Evolutionary conservation across 2,797 vertebrate genomes (phyloP), one percentile per base, ranked within the genome.

Genomic region (Phoxinus dragarum): DNA sequence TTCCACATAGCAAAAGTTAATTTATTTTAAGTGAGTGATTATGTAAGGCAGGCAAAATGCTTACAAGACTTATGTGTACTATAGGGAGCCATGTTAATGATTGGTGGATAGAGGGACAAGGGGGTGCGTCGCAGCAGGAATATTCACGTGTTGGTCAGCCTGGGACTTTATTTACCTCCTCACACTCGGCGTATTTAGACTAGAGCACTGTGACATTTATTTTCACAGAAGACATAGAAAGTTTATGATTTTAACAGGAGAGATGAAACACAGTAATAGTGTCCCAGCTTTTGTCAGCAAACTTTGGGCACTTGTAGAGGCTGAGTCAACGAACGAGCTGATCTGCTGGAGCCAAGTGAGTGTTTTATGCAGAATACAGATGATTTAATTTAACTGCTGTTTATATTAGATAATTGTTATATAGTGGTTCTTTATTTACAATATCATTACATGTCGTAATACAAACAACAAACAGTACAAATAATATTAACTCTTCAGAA

Each of bases 271-370:
- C 66, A 88, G 38, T 44, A 64, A 42, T 12, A 56, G 42, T 4
- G 89, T 90, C 38, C 84, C 89, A 31, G 88, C 84, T 11, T 91
- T 91, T 75, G 80, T 90, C 61, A 88, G 72, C 84, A 91, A 91
- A 86, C 86, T 91, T 40, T 91, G 89, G 89, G 80, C 90, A 34
- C 80, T 91, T 64, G 86, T 89, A 10, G 90, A 88, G 7, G 89
- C 89, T 49, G 42, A 64, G 66, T 73, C 82, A 21, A 89, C 86
- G 10, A 88, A 89, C 86, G 73, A 89, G 8, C 71, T 91, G 2
- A 88, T 91, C 71, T 84, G 81, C 78, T 91, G 90, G 89, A 90
- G 87, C 36, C 80, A 85, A 61, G 90, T 91, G 67, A 91, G 90
- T 90, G 61, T 23, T 49, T 80, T 27, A 17, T 75, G 1, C 42